Evolutionary conservation across 1,140 invertebrate genomes (phyloP).

Genomic region (Tetramorium alpestre): DNA sequence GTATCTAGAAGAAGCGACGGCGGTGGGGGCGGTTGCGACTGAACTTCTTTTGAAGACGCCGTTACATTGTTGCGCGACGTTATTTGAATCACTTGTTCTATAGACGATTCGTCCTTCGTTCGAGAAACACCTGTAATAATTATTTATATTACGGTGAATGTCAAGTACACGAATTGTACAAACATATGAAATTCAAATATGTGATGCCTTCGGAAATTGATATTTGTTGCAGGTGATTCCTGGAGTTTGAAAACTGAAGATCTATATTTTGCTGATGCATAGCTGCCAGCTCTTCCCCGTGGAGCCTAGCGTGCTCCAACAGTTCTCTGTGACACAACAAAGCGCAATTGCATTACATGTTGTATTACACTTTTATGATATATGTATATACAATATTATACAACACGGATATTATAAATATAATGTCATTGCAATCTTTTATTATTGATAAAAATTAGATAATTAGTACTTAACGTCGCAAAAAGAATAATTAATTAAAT

Average conservation of each 20-base stretch:
- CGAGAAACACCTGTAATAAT: conserved; percentile 30
- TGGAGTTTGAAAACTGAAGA: conserved; percentile 61
- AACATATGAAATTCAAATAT: background rate
- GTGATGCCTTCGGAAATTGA: conserved; percentile 39
- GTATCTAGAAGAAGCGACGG: conserved; percentile 83
- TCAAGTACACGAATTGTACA: background rate
- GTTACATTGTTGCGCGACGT: conserved; percentile 66
- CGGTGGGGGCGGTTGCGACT: conserved; percentile 71
- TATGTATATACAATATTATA: background rate
- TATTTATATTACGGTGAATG: background rate
- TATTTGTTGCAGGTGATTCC: conserved; percentile 61
- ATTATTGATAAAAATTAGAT: conserved; percentile 8
- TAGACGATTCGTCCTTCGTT: conserved; percentile 49
- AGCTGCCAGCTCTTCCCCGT: conserved; percentile 82
- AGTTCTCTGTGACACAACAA: conserved; percentile 76
- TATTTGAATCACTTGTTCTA: conserved; percentile 65
- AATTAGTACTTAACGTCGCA: background rate
- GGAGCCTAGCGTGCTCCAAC: conserved; percentile 81
- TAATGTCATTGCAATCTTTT: background rate
- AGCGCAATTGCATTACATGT: conserved; percentile 25
- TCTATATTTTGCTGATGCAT: conserved; percentile 80
- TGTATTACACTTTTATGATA: background rate
- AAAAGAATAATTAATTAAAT: background rate
- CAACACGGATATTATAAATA: background rate
- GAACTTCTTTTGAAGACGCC: conserved; percentile 60